Evolutionary conservation across 2,888 invertebrate genomes (phyloP).

Genomic region (Drosophila conformis): DNA sequence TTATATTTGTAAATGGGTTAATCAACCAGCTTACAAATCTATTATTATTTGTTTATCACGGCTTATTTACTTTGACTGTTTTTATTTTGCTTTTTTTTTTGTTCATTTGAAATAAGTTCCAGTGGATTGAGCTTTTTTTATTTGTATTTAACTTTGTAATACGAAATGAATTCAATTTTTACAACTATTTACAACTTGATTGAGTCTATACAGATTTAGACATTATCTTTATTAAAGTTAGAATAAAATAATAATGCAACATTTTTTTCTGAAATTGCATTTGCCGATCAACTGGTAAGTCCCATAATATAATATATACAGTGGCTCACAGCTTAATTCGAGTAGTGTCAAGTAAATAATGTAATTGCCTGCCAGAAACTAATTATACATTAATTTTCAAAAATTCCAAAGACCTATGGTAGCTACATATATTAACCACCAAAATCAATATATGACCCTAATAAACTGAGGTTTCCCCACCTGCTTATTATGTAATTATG

Average conservation of each 20-base stretch:
- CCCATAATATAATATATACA: no score
- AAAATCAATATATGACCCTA: no score
- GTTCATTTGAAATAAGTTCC: not conserved
- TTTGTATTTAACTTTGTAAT: not conserved
- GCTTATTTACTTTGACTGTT: not conserved
- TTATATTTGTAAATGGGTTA: conserved; percentile 19
- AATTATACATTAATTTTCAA: no score
- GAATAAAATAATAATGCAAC: not conserved
- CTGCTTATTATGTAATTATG: no score
- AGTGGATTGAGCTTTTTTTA: not conserved
- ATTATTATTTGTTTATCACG: conserved; percentile 12
- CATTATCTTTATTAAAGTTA: not conserved
- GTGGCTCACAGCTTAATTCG: no score
- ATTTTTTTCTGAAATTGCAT: not conserved
- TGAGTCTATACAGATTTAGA: not conserved
- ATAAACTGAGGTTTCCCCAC: no score
- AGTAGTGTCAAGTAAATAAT: no score
- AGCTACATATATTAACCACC: no score
- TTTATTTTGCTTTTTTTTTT: not conserved
- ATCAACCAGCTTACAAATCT: conserved; percentile 23
- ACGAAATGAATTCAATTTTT: not conserved
- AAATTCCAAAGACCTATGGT: no score
- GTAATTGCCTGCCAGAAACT: no score
- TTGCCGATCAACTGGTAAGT: not conserved
- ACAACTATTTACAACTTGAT: not conserved